phyloP scores from a whole-genome alignment of 2,797 vertebrate genomes.

The Aratinga solstitialis region DNA sequence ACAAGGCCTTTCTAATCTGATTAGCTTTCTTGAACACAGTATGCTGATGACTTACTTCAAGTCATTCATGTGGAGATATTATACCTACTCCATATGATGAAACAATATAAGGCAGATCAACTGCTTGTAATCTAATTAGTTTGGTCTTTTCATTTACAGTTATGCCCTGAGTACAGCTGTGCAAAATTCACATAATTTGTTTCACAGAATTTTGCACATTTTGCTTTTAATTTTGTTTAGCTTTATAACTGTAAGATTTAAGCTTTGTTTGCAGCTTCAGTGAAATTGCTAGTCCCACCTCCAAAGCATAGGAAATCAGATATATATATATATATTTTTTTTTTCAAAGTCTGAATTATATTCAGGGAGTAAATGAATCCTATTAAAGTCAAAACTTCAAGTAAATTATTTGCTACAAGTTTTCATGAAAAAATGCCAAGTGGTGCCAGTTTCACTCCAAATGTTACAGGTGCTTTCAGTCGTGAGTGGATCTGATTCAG shows the following conservation, averaged over 20 bases:
- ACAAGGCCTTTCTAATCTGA: conserved; percentile 74
- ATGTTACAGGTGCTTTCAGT: background rate
- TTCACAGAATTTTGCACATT: conserved; percentile 50
- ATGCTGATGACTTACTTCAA: conserved; percentile 75
- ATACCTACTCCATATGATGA: conserved; percentile 67
- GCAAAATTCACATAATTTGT: conserved; percentile 52
- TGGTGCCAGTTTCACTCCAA: background rate
- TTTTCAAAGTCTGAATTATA: background rate
- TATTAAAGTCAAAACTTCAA: background rate
- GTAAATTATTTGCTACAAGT: background rate
- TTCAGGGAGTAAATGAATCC: conserved; percentile 21
- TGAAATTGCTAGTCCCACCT: conserved; percentile 33
- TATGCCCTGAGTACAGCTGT: conserved; percentile 70
- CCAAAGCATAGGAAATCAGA: conserved; percentile 12
- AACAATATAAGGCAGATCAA: conserved; percentile 74
- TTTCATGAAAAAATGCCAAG: background rate
- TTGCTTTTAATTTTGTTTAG: conserved; percentile 30
- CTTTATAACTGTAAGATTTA: conserved; percentile 20
- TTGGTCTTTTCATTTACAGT: conserved; percentile 80
- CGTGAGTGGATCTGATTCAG: conserved; percentile 25
- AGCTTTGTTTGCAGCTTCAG: conserved; percentile 37
- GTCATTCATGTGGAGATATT: conserved; percentile 73
- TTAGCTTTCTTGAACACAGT: conserved; percentile 77
- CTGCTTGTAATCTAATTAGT: conserved; percentile 79
- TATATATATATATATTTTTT: background rate